Evolutionary conservation across 2,113 vertebrate species (phyloP), one percentile per base, ranked within the genome.

Genomic region (Eulacestoma nigropectus): DNA sequence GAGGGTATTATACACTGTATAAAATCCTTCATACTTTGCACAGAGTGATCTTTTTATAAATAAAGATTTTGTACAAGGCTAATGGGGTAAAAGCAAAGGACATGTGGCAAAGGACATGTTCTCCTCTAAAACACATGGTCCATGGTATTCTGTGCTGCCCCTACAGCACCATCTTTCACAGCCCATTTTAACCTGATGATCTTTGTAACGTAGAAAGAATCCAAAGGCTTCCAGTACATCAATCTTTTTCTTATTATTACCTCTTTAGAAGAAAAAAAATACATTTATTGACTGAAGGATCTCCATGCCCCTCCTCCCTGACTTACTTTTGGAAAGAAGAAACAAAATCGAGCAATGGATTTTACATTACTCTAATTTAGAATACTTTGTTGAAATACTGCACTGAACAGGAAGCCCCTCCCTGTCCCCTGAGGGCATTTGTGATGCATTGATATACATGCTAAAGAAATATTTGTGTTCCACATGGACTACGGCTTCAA

Each of bases 401-500:
- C 60, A 68, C 29, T 84, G 65, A 65, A 84, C 52, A 89, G 57
- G 23, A 94, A 91, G 57, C 41, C 26, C 82, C 37, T 79, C 53
- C 20, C 44, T 72, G n/a, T 52, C 23, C 57, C 76, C 53, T 32
- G 57, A 56, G 77, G 57, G 69, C 60, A 76, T 87, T 93, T 81
- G 44, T 73, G 82, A 82, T 91, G 44, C 81, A 87, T 7, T 93
- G 91, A 84, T 89, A 89, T 41, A 87, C 56, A 82, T 35, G 62
- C 57, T 87, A 91, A 93, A 95, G 90, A 89, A 95, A 94, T 81
- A 91, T 91, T 85, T 72, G 47, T 83, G 74, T 82, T 93, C 81
- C 1, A 0, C 63, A 27, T 35, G 73, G 78, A 85, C 57, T 50
- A 41, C 0, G 0, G 27, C 69, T 96, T 96, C 84, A 89, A 91